These are phyloP conservation scores for Vespertilio murinus DNA, from an alignment of 2,797 vertebrate species.

Conservation along the genomic window DNA sequence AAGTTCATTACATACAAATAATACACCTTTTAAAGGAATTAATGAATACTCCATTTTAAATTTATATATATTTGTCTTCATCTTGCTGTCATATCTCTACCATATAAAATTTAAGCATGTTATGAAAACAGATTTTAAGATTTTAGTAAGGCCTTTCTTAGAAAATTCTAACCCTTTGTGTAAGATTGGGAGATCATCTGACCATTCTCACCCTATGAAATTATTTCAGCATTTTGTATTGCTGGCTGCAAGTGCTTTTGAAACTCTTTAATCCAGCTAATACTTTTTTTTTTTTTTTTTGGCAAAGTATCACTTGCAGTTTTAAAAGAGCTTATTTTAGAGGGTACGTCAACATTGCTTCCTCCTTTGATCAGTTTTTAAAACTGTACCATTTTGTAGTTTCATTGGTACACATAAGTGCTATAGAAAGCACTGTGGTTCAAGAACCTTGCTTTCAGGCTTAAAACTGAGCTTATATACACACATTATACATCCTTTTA, in stretches of 20 bases:
- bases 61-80: conserved; percentile 46
- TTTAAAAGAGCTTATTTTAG: conserved; percentile 43
- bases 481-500: not conserved
- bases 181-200: conserved; percentile 44
- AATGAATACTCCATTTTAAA: conserved; percentile 9
- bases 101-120: conserved; percentile 41
- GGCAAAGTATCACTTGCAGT: conserved; percentile 28
- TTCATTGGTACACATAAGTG: conserved; percentile 26
- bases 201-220: conserved; percentile 21
- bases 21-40: conserved; percentile 29
- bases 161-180: conserved; percentile 59
- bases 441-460: not conserved
- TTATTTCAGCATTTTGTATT: conserved; percentile 32
- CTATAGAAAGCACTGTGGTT: conserved; percentile 41
- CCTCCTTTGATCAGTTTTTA: conserved; percentile 44
- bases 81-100: conserved; percentile 37
- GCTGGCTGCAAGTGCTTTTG: conserved; percentile 4
- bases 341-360: not conserved
- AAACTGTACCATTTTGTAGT: conserved; percentile 36
- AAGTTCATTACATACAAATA: conserved; percentile 35
- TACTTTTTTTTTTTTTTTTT: not conserved
- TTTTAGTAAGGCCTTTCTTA: conserved; percentile 18
- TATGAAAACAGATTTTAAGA: conserved; percentile 43
- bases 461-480: conserved; percentile 43
- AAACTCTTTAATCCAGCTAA: not conserved